Base-by-base conservation (phyloP, 2,888 invertebrate genomes). In the Coremacera marginata region DNA sequence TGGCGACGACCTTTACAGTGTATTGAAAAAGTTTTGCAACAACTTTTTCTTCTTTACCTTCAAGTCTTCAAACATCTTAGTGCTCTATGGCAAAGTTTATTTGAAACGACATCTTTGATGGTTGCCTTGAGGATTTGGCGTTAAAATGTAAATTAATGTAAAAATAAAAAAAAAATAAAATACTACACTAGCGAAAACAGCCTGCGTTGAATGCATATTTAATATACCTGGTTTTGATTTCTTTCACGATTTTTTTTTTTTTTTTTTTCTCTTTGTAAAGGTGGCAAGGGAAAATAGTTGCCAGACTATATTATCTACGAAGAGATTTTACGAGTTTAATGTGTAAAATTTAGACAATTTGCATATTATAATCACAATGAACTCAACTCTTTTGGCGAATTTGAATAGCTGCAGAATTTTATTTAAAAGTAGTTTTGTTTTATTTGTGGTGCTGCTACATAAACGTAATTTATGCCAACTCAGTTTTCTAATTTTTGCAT, bases 121-220 rank as follows among this genome's bases (percentile, higher is more conserved):
- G 68, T 68, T 68, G 51, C 68, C 68, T 51, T 49, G 68, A 68
- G 68, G 51, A 68, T 68, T 68, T 51, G 68, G 51, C 22, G 68
- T 51, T 31, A 14, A 25, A 22, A 49, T 49, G 68, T 49, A 68
- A 68, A 51, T 68, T 9, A 68, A 19, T 16, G 19, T 19, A 14
- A 51, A 31, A 31, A 31, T 25, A 68, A 68, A 68, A 68, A 51
- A 27, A 19, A 55, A 5, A n/a, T 4, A 5, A 55, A 55, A 55
- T 1, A 11, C 44, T 14, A 1, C 11, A 11, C 44, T 3, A 44
- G 44, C 44, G 14, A 11, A 44, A 44, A 11, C 14, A 44, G 44
- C 44, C 14, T 11, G 44, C 44, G 11, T 7, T 44, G 44, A 11
- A 44, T 44, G 44, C 44, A 44, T 44, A 44, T 44, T 44, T 44